A percentile compares a stretch with the other conserved stretches of the same genome.
Conservation (phyloP, 2,888 invertebrate species). For the Tetragonula carbonaria region DNA sequence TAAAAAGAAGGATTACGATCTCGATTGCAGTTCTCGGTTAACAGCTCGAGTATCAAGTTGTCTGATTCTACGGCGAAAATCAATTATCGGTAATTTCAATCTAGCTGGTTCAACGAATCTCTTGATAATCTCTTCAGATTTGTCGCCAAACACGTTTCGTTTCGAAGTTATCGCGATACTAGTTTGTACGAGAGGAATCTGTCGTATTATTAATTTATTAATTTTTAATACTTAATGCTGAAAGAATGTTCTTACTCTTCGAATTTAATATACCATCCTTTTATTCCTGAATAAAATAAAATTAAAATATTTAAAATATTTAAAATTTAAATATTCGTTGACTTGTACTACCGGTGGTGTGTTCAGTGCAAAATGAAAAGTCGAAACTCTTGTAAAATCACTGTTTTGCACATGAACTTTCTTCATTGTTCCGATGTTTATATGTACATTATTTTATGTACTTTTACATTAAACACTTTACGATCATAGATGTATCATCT, state of each 20-base stretch:
- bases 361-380: no score
- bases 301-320: neutral
- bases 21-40: neutral
- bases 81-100: neutral
- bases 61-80: neutral
- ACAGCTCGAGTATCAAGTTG: neutral
- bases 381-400: no score
- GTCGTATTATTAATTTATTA: neutral
- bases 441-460: no score
- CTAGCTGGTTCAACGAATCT: neutral
- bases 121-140: neutral
- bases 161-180: neutral
- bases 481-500: no score
- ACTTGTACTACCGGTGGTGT: neutral
- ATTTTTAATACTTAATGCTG: no score
- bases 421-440: no score
- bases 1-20: neutral
- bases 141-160: neutral
- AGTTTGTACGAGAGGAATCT: neutral
- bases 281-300: neutral
- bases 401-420: no score
- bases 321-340: neutral
- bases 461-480: no score
- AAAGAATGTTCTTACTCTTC: no score
- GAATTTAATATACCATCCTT: no score